phyloP scores from a whole-genome alignment of 1,140 invertebrate species.

The Rhyacophila brunnea region DNA sequence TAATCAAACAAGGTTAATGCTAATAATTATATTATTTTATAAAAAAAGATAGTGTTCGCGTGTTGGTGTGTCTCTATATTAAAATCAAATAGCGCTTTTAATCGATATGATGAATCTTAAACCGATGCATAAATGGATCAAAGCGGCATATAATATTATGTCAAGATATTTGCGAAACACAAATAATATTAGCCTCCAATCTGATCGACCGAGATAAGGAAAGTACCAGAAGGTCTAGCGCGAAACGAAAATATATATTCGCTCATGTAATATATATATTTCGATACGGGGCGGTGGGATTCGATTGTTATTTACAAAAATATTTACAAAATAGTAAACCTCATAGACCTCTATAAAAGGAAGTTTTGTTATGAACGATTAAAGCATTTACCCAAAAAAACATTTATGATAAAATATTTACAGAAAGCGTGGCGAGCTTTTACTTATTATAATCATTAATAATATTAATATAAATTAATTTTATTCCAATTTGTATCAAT shows the following conservation, averaged over 20 bases:
- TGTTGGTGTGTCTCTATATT: too few species aligned
- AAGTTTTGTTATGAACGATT: too few species aligned
- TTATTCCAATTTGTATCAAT: too few species aligned
- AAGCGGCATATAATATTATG: conserved; percentile 32
- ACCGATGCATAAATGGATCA: conserved; percentile 31
- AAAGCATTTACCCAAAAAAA: too few species aligned
- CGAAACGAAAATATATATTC: neutral
- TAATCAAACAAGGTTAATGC: conserved; percentile 32
- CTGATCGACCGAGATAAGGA: conserved; percentile 29
- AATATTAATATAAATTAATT: too few species aligned
- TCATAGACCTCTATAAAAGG: too few species aligned
- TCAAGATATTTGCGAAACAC: conserved; percentile 19
- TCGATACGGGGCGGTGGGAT: neutral
- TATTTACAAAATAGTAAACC: too few species aligned
- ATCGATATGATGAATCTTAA: conserved; percentile 27
- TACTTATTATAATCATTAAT: too few species aligned
- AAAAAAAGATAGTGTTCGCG: neutral
- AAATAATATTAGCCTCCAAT: neutral
- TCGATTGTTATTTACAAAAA: too few species aligned
- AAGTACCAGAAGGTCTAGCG: conserved; percentile 21
- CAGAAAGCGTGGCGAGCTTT: too few species aligned
- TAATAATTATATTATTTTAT: conserved; percentile 22
- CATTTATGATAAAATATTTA: too few species aligned
- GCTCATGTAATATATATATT: neutral
- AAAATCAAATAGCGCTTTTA: too few species aligned